Evolutionary conservation across 2,113 vertebrate genomes (phyloP).

Genomic region (Oryzias celebensis): DNA sequence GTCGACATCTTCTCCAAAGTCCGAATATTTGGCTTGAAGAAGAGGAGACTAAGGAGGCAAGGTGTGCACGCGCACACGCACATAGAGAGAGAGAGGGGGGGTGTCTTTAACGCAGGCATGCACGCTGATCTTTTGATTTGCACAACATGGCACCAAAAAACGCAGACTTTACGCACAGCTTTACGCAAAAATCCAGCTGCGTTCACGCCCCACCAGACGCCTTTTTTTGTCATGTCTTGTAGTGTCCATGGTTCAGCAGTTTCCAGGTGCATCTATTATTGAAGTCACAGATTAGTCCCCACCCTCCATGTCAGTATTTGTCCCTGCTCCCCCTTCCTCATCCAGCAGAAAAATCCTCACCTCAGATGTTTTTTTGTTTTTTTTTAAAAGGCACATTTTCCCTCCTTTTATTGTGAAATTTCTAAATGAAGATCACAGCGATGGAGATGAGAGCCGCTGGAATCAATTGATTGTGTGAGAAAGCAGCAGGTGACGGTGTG

Average conservation of each 20-base stretch:
- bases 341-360: no score
- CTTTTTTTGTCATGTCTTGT: conserved; percentile 47
- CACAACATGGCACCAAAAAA: neutral
- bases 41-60: conserved; percentile 95
- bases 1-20: conserved; percentile 99
- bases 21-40: conserved; percentile 97
- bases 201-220: conserved; percentile 30
- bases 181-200: conserved; percentile 9
- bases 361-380: neutral
- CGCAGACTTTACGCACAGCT: conserved; percentile 35
- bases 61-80: conserved; percentile 71
- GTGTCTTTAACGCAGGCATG: conserved; percentile 15
- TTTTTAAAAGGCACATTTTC: neutral
- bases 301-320: no score
- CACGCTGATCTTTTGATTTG: conserved; percentile 24
- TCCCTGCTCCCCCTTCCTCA: no score
- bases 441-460: conserved; percentile 39
- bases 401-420: neutral
- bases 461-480: conserved; percentile 64
- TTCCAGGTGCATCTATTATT: conserved; percentile 68
- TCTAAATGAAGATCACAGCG: conserved; percentile 22
- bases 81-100: neutral
- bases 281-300: conserved; percentile 54
- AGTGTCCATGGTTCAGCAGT: conserved; percentile 60
- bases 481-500: conserved; percentile 52